These are phyloP conservation scores for Malacosoma neustria DNA, from an alignment of 2,888 invertebrate genomes.

Conservation along the genomic window DNA sequence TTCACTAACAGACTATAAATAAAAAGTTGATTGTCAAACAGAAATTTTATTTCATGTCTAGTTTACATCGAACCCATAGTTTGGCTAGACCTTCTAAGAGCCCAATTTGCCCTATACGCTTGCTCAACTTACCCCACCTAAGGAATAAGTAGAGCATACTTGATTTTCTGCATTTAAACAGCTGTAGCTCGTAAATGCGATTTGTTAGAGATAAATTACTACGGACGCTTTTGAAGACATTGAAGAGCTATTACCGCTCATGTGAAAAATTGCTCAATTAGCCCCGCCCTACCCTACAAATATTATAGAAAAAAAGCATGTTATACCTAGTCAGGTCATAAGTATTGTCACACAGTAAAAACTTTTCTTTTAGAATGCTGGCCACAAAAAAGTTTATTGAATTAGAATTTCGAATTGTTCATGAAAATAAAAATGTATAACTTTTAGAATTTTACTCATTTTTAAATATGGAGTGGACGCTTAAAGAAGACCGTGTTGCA, in stretches of 20 bases:
- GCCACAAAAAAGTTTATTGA: too few relatives aligned
- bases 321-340: too few relatives aligned
- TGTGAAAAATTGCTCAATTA: slow-evolving; percentile 10
- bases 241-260: slow-evolving; percentile 8
- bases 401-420: too few relatives aligned
- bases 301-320: too few relatives aligned
- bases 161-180: slow-evolving; percentile 16
- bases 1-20: slow-evolving; percentile 11
- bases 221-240: slow-evolving; percentile 1
- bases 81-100: slow-evolving; percentile 10
- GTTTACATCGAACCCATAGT: slow-evolving; percentile 9
- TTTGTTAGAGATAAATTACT: slow-evolving; percentile 1
- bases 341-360: too few relatives aligned
- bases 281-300: slow-evolving; percentile 10
- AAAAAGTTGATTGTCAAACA: slow-evolving; percentile 11
- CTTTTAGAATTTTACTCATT: too few relatives aligned
- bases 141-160: slow-evolving; percentile 18
- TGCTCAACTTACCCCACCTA: slow-evolving; percentile 21
- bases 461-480: too few relatives aligned
- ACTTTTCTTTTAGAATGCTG: too few relatives aligned
- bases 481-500: too few relatives aligned
- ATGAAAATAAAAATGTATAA: too few relatives aligned
- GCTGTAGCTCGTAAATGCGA: slow-evolving; percentile 17
- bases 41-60: slow-evolving; percentile 11
- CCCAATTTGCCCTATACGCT: slow-evolving; percentile 18